Evolutionary conservation across 2,888 invertebrate genomes (phyloP), one percentile per base, ranked within the genome.

Genomic region (Phragmatobia fuliginosa): DNA sequence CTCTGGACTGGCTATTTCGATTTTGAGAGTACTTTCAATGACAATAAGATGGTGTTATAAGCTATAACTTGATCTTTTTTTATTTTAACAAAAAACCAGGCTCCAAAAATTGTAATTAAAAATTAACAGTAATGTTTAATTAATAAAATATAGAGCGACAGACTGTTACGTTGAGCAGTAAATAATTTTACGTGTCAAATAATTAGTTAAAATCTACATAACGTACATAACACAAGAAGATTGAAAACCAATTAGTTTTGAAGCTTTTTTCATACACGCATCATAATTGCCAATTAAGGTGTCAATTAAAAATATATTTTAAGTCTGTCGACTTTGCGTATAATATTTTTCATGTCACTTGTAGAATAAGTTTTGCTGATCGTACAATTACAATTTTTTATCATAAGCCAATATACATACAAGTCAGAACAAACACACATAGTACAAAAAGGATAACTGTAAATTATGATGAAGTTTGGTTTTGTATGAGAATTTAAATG

Each of bases 231-330:
- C 38, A 28, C 56, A n/a, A 28, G 36, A 36, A 66, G 59, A 66
- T 59, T 59, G 8, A 59, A 66, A 59, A 38, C 41, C 58, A 66
- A 66, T 66, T 66, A 41, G 36, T 59, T 28, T 66, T 31, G 14
- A 56, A 33, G 21, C n/a, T 41, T 38, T 36, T n/a, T 65, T 65
- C 21, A 38, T 56, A 31, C 11, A 18, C 10, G 65, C 38, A 38
- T 65, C 10, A 28, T 10, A 10, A 58, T 59, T 28, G 11, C 18
- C 18, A 28, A 66, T 59, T 60, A 45, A 59, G 41, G 11, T n/a
- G 7, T 3, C 38, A 21, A 41, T 66, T 66, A 28, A 31, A 65
- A 49, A n/a, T 31, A 2, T 63, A 63, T 49, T 45, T 63, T 63
- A 4, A 31, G 32, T 31, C 18, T 28, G 32, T 3, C 8, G 16